phyloP scores from a whole-genome alignment of 2,888 invertebrate species.

The Calliphora vomitoria region DNA sequence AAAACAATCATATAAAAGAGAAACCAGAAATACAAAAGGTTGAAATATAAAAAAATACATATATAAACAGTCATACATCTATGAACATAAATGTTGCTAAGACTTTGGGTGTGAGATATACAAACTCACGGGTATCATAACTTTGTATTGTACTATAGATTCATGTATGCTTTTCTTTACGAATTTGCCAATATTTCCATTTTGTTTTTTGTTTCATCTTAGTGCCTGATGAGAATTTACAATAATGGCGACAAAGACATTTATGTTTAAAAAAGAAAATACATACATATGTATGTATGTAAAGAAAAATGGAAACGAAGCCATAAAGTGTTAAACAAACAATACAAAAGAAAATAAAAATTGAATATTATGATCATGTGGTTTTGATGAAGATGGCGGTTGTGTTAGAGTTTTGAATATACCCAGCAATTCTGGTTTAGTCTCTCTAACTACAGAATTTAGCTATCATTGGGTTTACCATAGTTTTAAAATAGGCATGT shows the following conservation, averaged over 20 bases:
- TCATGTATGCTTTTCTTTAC: neutral
- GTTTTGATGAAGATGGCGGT: neutral
- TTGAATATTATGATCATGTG: neutral
- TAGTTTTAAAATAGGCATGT: too few species aligned
- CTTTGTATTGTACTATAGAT: neutral
- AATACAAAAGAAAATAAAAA: neutral
- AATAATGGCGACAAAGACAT: conserved; percentile 18
- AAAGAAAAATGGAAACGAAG: neutral
- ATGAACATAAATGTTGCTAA: neutral
- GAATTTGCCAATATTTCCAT: conserved; percentile 18
- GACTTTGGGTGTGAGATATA: neutral
- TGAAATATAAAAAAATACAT: neutral
- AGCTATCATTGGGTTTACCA: too few species aligned
- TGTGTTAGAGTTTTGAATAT: neutral
- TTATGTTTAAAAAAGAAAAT: conserved; percentile 1
- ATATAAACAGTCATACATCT: neutral
- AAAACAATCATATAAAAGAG: conserved; percentile 27
- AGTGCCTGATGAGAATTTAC: neutral
- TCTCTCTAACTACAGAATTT: too few species aligned
- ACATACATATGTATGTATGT: neutral
- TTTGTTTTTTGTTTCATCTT: neutral
- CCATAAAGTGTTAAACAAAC: conserved; percentile 47
- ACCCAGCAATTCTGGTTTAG: too few species aligned
- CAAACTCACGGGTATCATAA: conserved; percentile 28
- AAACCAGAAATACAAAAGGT: conserved; percentile 4